phyloP scores from a whole-genome alignment of 2,797 vertebrate genomes.

The Bradypodion ventrale region DNA sequence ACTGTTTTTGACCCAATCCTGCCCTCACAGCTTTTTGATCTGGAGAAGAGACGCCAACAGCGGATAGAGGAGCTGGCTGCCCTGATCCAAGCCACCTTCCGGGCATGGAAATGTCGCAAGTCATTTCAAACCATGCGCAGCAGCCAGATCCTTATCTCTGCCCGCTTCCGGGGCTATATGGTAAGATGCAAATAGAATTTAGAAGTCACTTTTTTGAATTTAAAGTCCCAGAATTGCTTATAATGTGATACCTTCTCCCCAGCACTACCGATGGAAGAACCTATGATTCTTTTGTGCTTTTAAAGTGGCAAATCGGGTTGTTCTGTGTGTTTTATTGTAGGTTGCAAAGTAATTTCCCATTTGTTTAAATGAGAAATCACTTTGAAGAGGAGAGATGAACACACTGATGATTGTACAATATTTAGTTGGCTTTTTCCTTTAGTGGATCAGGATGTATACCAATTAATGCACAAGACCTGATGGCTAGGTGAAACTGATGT shows the following conservation, averaged over 20 bases:
- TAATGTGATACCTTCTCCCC: no score
- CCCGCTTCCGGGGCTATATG: constrained; percentile 75
- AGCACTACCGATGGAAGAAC: no score
- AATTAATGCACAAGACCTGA: background rate
- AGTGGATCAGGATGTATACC: background rate
- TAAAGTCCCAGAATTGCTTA: no score
- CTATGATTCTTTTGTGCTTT: background rate
- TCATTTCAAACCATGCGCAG: constrained; percentile 76
- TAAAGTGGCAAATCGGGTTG: background rate
- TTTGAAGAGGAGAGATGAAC: background rate
- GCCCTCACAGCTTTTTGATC: constrained; percentile 73
- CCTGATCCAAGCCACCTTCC: constrained; percentile 75
- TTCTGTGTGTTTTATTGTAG: background rate
- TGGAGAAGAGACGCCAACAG: constrained; percentile 72
- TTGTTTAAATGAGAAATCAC: background rate
- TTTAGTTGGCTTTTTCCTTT: background rate
- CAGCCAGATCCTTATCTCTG: constrained; percentile 79
- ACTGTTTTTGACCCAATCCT: background rate
- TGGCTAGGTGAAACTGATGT: background rate
- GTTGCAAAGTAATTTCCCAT: background rate
- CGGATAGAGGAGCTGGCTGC: constrained; percentile 67
- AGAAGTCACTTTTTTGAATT: no score
- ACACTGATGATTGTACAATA: no score
- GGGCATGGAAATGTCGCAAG: constrained; percentile 75
- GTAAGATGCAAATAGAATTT: constrained; percentile 56